A percentile compares a stretch with the other conserved stretches of the same genome.
Conservation (phyloP, 2,797 vertebrate genomes). For the Pteronotus mesoamericanus region DNA sequence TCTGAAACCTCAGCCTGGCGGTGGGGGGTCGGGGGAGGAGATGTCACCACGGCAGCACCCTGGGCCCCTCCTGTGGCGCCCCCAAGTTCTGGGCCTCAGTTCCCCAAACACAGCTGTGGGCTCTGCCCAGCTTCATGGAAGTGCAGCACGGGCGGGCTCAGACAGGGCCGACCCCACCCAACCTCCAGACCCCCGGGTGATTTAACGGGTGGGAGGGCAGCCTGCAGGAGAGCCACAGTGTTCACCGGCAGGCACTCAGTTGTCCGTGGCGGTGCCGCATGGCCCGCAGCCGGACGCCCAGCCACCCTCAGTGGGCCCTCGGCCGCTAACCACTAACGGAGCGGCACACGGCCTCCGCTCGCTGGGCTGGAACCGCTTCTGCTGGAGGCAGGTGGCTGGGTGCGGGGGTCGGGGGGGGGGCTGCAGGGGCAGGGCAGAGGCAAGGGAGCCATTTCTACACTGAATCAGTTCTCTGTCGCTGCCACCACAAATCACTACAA, state of each 20-base stretch:
- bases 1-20: background rate
- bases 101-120: background rate
- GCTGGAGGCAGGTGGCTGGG: no score
- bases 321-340: background rate
- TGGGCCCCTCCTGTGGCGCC: background rate
- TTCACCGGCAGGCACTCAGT: background rate
- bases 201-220: background rate
- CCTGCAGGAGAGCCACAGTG: no score
- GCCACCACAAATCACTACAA: background rate
- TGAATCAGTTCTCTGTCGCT: no score
- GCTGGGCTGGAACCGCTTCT: background rate
- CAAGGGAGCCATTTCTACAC: background rate
- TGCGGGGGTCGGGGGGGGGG: no score
- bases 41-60: background rate
- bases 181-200: background rate
- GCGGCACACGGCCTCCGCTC: background rate
- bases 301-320: background rate
- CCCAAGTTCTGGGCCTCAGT: background rate
- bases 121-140: background rate
- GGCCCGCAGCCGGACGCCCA: background rate
- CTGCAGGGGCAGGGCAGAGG: no score
- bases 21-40: background rate
- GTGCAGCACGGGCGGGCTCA: background rate
- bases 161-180: background rate
- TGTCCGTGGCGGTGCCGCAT: background rate